Evolutionary conservation across 2,797 vertebrate genomes (phyloP).

Genomic region (Arremon aurantiirostris): DNA sequence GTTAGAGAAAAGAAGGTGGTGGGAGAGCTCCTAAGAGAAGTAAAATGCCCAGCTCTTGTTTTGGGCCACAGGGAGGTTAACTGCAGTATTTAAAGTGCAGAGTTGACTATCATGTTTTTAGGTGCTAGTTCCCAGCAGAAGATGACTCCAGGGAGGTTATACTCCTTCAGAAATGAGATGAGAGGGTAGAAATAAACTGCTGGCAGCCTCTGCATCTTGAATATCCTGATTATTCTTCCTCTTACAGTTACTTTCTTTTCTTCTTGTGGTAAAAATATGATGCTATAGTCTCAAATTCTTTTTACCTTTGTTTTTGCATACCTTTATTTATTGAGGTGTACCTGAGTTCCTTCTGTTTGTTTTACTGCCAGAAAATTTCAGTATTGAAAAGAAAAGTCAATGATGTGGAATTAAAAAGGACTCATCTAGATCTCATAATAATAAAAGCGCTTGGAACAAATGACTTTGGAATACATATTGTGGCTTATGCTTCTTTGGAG

Average conservation of each 20-base stretch:
- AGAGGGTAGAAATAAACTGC: not conserved
- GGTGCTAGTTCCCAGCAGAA: too few relatives aligned
- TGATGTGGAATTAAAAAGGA: not conserved
- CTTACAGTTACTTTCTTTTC: not conserved
- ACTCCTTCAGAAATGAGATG: not conserved
- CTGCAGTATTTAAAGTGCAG: not conserved
- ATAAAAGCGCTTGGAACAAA: conserved; percentile 11
- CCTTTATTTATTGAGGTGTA: not conserved
- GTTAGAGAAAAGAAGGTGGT: not conserved
- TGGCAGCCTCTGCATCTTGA: not conserved
- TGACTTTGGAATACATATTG: conserved; percentile 30
- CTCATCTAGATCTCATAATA: conserved; percentile 23
- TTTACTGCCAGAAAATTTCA: not conserved
- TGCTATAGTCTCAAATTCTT: not conserved
- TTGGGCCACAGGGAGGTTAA: not conserved
- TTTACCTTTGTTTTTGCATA: not conserved
- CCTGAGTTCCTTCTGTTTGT: not conserved
- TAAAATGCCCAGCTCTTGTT: not conserved
- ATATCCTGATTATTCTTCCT: not conserved
- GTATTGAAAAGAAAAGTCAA: not conserved
- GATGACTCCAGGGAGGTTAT: too few relatives aligned
- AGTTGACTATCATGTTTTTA: not conserved
- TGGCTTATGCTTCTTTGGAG: conserved; percentile 17
- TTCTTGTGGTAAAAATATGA: not conserved
- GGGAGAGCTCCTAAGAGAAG: not conserved